Percentiles rank a stretch among this genome's conserved stretches.
phyloP scores from a whole-genome alignment of 2,113 vertebrate species.

The Plestiodon gilberti region DNA sequence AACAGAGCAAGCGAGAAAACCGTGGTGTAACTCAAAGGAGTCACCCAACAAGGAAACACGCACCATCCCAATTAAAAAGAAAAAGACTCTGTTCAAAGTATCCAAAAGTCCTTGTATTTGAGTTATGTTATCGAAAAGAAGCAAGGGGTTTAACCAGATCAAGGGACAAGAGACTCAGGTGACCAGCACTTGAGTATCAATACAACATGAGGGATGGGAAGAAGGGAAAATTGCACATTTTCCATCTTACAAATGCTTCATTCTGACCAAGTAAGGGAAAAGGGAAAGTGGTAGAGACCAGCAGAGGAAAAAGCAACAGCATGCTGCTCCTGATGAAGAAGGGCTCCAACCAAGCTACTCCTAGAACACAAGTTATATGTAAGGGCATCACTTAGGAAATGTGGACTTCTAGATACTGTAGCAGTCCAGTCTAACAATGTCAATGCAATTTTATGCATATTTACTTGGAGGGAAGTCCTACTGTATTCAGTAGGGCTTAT shows the following conservation, averaged over 20 bases:
- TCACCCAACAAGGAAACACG: constrained; percentile 19
- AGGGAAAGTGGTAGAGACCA: background rate
- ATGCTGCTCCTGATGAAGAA: background rate
- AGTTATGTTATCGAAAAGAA: constrained; percentile 29
- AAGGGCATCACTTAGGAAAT: background rate
- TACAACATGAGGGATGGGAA: background rate
- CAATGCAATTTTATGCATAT: too few species aligned
- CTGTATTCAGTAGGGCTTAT: too few species aligned
- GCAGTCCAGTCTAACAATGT: background rate
- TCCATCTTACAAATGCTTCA: constrained; percentile 33
- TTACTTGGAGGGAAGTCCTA: too few species aligned
- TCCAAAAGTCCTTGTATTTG: constrained; percentile 39
- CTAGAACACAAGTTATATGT: background rate
- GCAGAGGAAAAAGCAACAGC: background rate
- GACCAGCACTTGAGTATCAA: constrained; percentile 33
- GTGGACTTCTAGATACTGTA: background rate
- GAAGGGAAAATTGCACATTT: constrained; percentile 10
- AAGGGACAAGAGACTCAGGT: constrained; percentile 21
- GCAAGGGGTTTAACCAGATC: constrained; percentile 13
- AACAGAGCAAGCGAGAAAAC: constrained; percentile 5
- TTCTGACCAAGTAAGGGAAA: constrained; percentile 35
- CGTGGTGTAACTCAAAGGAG: background rate
- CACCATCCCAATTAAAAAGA: background rate
- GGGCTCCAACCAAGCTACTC: background rate
- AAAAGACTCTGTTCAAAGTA: constrained; percentile 39